A percentile compares a stretch with the other conserved stretches of the same genome.
phyloP scores from a whole-genome alignment of 2,797 vertebrate species.

The Heteromormyrus szaboi region DNA sequence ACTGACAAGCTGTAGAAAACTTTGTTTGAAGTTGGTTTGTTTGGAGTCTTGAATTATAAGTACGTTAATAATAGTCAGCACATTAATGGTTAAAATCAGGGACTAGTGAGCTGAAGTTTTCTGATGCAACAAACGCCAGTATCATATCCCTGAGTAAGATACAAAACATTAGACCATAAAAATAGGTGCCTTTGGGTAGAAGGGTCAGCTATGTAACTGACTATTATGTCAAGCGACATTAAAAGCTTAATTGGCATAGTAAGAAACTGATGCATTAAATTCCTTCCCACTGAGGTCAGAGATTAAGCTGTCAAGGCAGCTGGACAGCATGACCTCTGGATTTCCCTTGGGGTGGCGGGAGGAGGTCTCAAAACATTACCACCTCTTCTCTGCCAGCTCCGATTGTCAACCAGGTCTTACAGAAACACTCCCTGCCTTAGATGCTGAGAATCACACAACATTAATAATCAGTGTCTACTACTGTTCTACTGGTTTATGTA shows the following conservation, averaged over 20 bases:
- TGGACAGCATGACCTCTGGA: neutral
- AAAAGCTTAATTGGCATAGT: neutral
- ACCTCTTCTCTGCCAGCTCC: neutral
- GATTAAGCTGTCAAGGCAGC: neutral
- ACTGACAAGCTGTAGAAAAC: neutral
- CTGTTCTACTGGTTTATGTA: neutral
- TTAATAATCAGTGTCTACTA: neutral
- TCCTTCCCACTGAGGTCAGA: neutral
- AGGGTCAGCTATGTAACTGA: neutral
- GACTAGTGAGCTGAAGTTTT: neutral
- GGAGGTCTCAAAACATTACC: neutral
- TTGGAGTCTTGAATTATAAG: neutral
- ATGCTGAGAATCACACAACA: neutral
- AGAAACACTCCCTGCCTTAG: neutral
- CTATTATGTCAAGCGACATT: neutral
- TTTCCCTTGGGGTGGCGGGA: neutral
- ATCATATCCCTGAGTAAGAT: neutral
- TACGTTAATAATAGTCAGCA: neutral
- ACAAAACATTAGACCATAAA: neutral
- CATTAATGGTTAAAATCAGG: neutral
- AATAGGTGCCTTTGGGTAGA: neutral
- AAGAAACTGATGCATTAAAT: neutral
- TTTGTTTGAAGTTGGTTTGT: neutral
- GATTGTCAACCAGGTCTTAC: neutral
- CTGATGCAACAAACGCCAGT: neutral